These are phyloP conservation scores for Chaetops frenatus DNA, from an alignment of 2,113 vertebrate genomes.

Conservation along the genomic window DNA sequence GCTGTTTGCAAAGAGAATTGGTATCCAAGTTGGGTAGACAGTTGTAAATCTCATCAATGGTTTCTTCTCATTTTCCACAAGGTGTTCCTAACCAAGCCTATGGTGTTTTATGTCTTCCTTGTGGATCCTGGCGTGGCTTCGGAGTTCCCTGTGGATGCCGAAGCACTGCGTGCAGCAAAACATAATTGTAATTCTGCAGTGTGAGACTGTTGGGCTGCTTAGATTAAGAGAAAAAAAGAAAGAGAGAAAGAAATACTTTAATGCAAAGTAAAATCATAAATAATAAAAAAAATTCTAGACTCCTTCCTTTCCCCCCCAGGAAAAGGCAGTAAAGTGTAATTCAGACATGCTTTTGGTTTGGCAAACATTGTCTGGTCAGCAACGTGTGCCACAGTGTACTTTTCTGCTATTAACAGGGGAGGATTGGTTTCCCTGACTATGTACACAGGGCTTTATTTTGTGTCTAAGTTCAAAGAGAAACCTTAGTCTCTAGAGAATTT, in stretches of 20 bases:
- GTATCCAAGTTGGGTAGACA: neutral
- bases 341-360: neutral
- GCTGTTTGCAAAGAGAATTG: neutral
- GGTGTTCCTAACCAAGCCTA: constrained; percentile 12
- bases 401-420: neutral
- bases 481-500: neutral
- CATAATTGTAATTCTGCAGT: neutral
- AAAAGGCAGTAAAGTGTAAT: neutral
- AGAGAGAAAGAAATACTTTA: neutral
- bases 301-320: neutral
- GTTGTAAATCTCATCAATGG: constrained; percentile 37
- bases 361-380: neutral
- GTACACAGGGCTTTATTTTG: neutral
- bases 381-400: neutral
- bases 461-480: neutral
- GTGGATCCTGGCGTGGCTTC: neutral
- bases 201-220: neutral
- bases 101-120: constrained; percentile 12
- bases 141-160: neutral
- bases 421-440: neutral
- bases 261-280: neutral
- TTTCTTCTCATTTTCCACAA: constrained; percentile 35
- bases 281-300: neutral
- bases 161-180: neutral
- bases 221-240: neutral